phyloP scores from a whole-genome alignment of 1,140 invertebrate genomes.

The Rhopalosiphum padi region DNA sequence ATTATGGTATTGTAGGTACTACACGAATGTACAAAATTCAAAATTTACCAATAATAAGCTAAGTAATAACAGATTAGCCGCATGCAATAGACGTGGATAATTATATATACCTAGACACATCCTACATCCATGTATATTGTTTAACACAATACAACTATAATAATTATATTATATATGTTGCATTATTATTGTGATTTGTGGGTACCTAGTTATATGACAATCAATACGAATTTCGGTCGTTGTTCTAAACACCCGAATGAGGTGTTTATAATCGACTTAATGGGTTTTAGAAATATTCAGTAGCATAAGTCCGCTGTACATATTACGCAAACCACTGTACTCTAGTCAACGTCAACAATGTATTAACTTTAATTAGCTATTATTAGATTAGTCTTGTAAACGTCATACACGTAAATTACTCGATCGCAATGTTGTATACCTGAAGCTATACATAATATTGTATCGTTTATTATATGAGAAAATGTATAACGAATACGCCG shows the following conservation, averaged over 20 bases:
- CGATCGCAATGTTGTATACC: neutral
- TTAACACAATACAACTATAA: neutral
- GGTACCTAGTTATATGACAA: neutral
- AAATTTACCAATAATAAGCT: neutral
- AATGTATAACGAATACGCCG: neutral
- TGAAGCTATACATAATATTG: neutral
- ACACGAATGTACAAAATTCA: neutral
- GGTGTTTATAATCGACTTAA: neutral
- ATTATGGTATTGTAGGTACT: neutral
- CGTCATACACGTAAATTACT: neutral
- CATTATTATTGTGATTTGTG: neutral
- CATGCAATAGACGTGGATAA: neutral
- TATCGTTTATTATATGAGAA: neutral
- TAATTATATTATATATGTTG: neutral
- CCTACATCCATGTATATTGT: neutral
- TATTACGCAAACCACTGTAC: neutral
- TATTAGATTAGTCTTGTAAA: neutral
- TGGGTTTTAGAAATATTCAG: neutral
- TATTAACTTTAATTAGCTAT: neutral
- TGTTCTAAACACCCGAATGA: neutral
- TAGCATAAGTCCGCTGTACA: neutral
- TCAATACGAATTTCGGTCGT: neutral
- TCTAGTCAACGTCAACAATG: neutral
- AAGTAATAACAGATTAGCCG: neutral
- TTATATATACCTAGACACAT: too few species aligned